phyloP scores from a whole-genome alignment of 2,113 vertebrate species.

The Polypterus senegalus region DNA sequence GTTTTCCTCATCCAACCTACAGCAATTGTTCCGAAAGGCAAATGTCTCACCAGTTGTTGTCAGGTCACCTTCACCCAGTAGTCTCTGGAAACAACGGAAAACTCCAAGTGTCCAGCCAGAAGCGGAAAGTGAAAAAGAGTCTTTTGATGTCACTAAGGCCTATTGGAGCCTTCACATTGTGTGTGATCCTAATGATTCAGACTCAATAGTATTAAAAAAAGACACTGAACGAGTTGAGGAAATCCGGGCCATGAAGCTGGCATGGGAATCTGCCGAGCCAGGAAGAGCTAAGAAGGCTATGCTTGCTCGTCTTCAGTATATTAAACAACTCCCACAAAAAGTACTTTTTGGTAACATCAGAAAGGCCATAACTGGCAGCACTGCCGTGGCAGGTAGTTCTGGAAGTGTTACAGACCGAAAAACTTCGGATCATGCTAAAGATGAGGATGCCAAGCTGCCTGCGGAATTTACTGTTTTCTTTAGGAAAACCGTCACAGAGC shows the following conservation, averaged over 20 bases:
- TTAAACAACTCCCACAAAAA: conserved; percentile 33
- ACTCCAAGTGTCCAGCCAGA: too few species aligned
- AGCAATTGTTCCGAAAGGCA: too few species aligned
- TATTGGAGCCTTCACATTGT: conserved; percentile 65
- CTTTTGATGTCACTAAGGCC: conserved; percentile 44
- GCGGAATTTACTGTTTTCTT: neutral
- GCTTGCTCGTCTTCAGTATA: conserved; percentile 50
- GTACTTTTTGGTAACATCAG: conserved; percentile 1
- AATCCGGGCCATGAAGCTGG: conserved; percentile 69
- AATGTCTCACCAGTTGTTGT: too few species aligned
- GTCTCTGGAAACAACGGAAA: too few species aligned
- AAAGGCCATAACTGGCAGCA: too few species aligned
- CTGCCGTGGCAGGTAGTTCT: too few species aligned
- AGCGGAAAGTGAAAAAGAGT: conserved; percentile 6
- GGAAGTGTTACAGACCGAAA: too few species aligned
- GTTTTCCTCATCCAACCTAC: too few species aligned
- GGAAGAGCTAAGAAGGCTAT: conserved; percentile 68
- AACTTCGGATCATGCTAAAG: too few species aligned
- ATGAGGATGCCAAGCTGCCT: neutral
- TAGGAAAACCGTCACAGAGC: conserved; percentile 41
- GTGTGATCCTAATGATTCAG: conserved; percentile 47
- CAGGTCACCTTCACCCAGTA: too few species aligned
- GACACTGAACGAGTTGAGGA: conserved; percentile 65
- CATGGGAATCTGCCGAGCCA: conserved; percentile 72
- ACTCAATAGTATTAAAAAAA: conserved; percentile 53